These are phyloP conservation scores for Cerceris rybyensis DNA, from an alignment of 2,888 invertebrate genomes.

Conservation along the genomic window DNA sequence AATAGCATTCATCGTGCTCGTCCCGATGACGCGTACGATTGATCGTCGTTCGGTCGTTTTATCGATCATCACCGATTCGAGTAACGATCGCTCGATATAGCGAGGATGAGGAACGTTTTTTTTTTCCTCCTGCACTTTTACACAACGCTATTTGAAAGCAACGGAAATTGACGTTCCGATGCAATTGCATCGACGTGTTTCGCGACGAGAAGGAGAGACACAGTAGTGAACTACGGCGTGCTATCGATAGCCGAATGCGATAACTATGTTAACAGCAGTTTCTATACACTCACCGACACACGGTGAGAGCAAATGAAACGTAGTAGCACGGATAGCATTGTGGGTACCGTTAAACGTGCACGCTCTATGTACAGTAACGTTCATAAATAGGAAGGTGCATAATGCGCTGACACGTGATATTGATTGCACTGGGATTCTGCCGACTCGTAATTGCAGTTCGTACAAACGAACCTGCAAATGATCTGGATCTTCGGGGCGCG, in stretches of 20 bases:
- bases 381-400: slow-evolving; percentile 25
- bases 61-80: too few species aligned
- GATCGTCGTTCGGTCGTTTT: too few species aligned
- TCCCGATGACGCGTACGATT: too few species aligned
- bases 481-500: too few species aligned
- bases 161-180: slow-evolving; percentile 12
- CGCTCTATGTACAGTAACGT: slow-evolving; percentile 41
- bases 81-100: too few species aligned
- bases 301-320: slow-evolving; percentile 37
- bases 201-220: neutral
- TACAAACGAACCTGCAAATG: slow-evolving; percentile 1
- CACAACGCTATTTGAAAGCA: neutral
- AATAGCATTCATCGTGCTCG: too few species aligned
- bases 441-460: slow-evolving; percentile 16
- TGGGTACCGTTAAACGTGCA: slow-evolving; percentile 56
- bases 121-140: too few species aligned
- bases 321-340: slow-evolving; percentile 50
- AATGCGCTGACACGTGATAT: neutral
- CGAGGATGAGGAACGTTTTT: too few species aligned
- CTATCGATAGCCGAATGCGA: slow-evolving; percentile 51
- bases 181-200: neutral
- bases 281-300: slow-evolving; percentile 44
- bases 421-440: neutral
- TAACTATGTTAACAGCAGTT: slow-evolving; percentile 57
- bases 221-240: slow-evolving; percentile 3